Base-by-base conservation (phyloP, 2,888 invertebrate genomes). In the Drosophila fulvimacula region DNA sequence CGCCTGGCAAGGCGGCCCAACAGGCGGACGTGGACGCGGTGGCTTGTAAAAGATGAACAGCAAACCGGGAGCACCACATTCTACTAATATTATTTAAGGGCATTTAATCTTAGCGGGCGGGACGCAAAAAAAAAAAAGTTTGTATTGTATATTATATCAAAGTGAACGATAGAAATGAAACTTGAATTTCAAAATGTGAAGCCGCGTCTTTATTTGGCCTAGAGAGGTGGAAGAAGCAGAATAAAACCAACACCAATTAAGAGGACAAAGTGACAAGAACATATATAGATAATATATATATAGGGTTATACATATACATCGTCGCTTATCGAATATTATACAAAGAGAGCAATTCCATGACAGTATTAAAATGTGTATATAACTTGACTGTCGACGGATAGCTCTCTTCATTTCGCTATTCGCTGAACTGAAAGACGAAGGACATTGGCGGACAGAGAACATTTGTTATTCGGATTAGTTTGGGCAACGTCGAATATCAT, bases 341-440 rank as follows among this genome's bases (percentile, higher is more conserved):
- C 98, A 98, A 98, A 98, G 98, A 98, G 98, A 98, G 98, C 98
- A 98, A 98, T 97, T 98, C 98, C 98, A 98, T 98, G 98, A 98
- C 98, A 98, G 98, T 98, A 96, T 96, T 95, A 95, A 94, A 94
- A 94, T 79, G 93, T 66, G 69, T 51, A n/a, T 73, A 52, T 74
- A 94, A 94, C 96, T 96, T 96, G 97, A 98, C 98, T 98, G 98
- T 98, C 98, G 97, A 98, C 97, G 98, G 98, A 98, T 98, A 97
- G 98, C 98, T 98, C 98, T 98, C 98, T 98, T 98, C 95, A 97
- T 96, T 95, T 95, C 95, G 95, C 87, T 81, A 92, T 92, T 92
- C 92, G 92, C 63, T 41, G 59, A 30, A 44, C 51, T 66, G 27
- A 57, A 38, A 46, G 81, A 81, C 69, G 69, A 67, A 19, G 41